Conservation (phyloP, 1,140 invertebrate genomes). For the Leptinotarsa texana region DNA sequence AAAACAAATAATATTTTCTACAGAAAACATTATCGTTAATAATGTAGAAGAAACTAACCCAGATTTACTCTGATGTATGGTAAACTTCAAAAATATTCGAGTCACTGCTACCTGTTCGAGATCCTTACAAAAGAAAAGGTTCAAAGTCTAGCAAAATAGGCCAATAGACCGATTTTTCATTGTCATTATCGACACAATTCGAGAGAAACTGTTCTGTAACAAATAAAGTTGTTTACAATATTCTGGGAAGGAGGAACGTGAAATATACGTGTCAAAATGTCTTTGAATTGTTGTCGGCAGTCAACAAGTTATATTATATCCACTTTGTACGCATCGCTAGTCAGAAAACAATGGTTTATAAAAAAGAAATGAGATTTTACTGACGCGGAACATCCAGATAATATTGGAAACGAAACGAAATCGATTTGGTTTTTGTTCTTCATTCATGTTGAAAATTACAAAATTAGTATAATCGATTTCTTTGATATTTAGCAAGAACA, state of each 20-base stretch:
- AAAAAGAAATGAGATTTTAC: conserved; percentile 13
- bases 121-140: conserved; percentile 7
- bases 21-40: neutral
- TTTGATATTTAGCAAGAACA: conserved; percentile 15
- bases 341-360: conserved; percentile 6
- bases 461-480: conserved; percentile 13
- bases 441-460: conserved; percentile 27
- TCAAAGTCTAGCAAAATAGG: neutral
- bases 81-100: neutral
- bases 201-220: conserved; percentile 1
- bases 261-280: conserved; percentile 6
- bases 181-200: neutral
- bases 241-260: conserved; percentile 13
- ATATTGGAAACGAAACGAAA: neutral
- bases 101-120: conserved; percentile 8
- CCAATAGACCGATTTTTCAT: neutral
- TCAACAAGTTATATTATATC: conserved; percentile 5
- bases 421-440: conserved; percentile 15
- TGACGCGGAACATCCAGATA: conserved; percentile 8
- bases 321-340: conserved; percentile 14
- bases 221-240: conserved; percentile 20
- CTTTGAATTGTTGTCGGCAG: neutral
- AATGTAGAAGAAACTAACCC: neutral
- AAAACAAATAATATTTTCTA: too few relatives aligned
- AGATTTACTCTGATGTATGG: neutral